Evolutionary conservation across 2,888 invertebrate species (phyloP), one percentile per base, ranked within the genome.

Genomic region (Embidobia sp.): DNA sequence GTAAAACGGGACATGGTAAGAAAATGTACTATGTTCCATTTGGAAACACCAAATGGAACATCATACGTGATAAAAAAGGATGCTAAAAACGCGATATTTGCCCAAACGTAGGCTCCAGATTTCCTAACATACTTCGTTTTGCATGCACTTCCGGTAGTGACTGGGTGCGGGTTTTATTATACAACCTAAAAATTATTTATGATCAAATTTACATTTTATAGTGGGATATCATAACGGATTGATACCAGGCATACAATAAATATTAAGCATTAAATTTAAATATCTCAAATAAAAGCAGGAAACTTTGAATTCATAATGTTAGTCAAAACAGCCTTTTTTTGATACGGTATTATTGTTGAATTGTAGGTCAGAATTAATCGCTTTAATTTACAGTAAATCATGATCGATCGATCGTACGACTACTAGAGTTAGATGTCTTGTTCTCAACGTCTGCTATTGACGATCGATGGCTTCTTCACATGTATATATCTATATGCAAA

Each of bases 391-490:
- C 18, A 29, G 7, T 26, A 16, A 55, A 49, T 67, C 49, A 40
- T 31, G 57, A 49, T 69, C 22, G 40, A 59, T 49, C 61, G 59
- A 77, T 55, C 61, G 27, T 26, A 49, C 46, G 46, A 42, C 22
- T n/a, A 44, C 26, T 69, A 16, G 19, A 49, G 27, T n/a, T 48
- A 69, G 59, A 33, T 18, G 35, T 57, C 44, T 80, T 80, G 77
- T 79, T 80, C 81, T 69, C 76, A 70, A 81, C 78, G 82, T 80
- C 81, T 81, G 49, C 66, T 61, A 73, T 78, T 74, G 46, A 42
- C 78, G 79, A 84, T 85, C 84, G 79, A 84, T 84, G 76, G 55
- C 40, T 63, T 75, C 64, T 66, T 66, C 59, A 51, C 33, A 33
- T 33, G 11, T 15, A 57, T 44, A 44, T 35, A 26, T 59, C 8